Conservation (phyloP, 2,797 vertebrate species). For the Eulemur albifrons region DNA sequence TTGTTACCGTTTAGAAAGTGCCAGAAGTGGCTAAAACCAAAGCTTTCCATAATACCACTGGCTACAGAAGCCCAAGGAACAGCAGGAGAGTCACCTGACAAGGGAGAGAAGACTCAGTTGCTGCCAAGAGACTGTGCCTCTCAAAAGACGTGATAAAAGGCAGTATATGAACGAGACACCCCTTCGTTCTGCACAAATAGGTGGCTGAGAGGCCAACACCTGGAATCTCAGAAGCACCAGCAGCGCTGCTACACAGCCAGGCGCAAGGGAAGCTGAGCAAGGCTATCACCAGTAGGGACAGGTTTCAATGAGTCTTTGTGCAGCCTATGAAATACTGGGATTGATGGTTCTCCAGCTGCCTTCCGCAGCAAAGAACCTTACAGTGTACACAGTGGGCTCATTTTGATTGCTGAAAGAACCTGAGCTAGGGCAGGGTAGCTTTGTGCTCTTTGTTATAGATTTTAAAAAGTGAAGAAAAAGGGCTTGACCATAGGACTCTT, state of each 20-base stretch:
- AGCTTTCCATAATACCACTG: not conserved
- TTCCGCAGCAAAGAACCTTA: not conserved
- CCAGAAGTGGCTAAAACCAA: not conserved
- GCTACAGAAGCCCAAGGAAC: not conserved
- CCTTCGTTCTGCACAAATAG: not conserved
- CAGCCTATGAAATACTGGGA: not conserved
- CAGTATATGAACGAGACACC: not conserved
- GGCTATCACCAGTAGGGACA: not conserved
- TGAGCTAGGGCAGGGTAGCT: not conserved
- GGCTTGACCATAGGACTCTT: not conserved
- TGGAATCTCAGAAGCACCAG: not conserved
- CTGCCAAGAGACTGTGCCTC: not conserved
- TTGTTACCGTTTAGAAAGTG: not conserved
- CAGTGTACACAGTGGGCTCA: not conserved
- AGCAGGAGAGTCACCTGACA: not conserved
- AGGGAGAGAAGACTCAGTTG: not conserved
- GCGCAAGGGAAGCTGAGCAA: not conserved
- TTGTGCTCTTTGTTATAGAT: not conserved
- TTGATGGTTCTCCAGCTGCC: not conserved
- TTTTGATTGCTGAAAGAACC: not conserved
- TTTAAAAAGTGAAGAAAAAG: not conserved
- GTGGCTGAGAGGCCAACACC: not conserved
- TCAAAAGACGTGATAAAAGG: not conserved
- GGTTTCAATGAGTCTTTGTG: not conserved
- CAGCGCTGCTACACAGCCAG: not conserved